These are phyloP conservation scores for Bombus waltoni DNA, from an alignment of 1,140 invertebrate genomes.

Conservation along the genomic window DNA sequence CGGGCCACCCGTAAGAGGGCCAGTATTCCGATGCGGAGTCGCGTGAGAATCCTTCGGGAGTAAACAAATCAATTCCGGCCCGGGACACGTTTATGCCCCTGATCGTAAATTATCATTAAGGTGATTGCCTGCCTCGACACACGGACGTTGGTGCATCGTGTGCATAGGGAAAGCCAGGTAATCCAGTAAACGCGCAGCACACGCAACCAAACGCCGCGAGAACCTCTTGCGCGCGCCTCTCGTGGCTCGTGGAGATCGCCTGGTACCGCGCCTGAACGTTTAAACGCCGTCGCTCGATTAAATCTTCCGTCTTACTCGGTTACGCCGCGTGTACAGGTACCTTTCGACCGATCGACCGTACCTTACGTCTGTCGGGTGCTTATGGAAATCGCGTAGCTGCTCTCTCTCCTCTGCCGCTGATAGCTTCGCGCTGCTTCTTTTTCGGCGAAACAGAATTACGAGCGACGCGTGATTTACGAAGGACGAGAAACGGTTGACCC, in stretches of 20 bases:
- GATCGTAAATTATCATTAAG: slow-evolving; percentile 81
- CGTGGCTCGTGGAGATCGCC: not conserved
- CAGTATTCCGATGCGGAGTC: slow-evolving; percentile 50
- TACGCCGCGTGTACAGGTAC: not conserved
- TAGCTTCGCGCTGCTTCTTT: not conserved
- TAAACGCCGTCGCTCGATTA: slow-evolving; percentile 31
- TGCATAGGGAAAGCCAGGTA: slow-evolving; percentile 55
- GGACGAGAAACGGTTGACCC: not conserved
- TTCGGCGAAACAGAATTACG: not conserved
- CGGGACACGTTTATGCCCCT: slow-evolving; percentile 75
- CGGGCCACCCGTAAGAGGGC: slow-evolving; percentile 51
- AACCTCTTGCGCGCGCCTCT: not conserved
- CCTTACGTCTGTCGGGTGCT: not conserved
- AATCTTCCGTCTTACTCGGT: slow-evolving; percentile 19
- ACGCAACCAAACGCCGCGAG: not conserved
- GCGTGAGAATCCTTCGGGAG: slow-evolving; percentile 75
- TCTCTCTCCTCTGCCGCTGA: not conserved
- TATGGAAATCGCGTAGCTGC: not conserved
- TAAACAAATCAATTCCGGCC: slow-evolving; percentile 79
- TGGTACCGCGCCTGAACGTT: not conserved
- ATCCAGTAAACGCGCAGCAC: slow-evolving; percentile 49
- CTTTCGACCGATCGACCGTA: not conserved
- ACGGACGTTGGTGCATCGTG: slow-evolving; percentile 32
- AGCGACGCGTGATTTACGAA: not conserved
- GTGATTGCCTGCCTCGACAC: slow-evolving; percentile 73